Conservation (phyloP, 2,888 invertebrate species). For the Erebia palarica region DNA sequence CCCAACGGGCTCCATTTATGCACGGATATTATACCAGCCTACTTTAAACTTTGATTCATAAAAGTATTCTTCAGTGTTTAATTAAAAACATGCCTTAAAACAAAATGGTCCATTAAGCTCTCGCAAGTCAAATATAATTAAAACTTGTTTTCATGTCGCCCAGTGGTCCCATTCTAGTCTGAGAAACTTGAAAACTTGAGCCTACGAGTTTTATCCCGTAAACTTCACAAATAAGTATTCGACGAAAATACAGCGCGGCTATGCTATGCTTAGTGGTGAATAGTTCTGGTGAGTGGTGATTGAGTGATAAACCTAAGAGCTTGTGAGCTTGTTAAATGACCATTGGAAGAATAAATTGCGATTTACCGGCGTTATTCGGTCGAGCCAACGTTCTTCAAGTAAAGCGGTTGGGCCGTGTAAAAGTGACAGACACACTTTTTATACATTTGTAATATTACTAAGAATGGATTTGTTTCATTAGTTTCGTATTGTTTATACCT, state of each 20-base stretch:
- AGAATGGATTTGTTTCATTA: no score
- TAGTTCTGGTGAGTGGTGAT: neutral
- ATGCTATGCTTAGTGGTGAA: neutral
- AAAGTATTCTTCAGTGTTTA: slow-evolving; percentile 14
- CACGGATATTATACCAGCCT: neutral
- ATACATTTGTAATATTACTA: no score
- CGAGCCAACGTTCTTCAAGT: no score
- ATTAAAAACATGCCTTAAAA: slow-evolving; percentile 17
- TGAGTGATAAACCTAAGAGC: neutral
- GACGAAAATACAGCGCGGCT: neutral
- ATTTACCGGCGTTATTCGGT: no score
- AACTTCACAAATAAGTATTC: slow-evolving; percentile 27
- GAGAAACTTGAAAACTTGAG: slow-evolving; percentile 19
- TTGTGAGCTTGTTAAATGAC: neutral
- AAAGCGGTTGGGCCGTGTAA: no score
- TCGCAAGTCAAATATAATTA: slow-evolving; percentile 26
- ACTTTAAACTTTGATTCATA: slow-evolving; percentile 6
- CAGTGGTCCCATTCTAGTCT: slow-evolving; percentile 23
- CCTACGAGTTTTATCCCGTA: slow-evolving; percentile 23
- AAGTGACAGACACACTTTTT: no score
- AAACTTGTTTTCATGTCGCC: slow-evolving; percentile 30
- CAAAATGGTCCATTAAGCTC: slow-evolving; percentile 20
- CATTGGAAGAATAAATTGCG: no score
- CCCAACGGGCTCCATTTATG: slow-evolving; percentile 2
- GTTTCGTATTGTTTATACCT: no score